Base-by-base conservation (phyloP, 2,113 vertebrate species). In the Hydrolagus affinis region DNA sequence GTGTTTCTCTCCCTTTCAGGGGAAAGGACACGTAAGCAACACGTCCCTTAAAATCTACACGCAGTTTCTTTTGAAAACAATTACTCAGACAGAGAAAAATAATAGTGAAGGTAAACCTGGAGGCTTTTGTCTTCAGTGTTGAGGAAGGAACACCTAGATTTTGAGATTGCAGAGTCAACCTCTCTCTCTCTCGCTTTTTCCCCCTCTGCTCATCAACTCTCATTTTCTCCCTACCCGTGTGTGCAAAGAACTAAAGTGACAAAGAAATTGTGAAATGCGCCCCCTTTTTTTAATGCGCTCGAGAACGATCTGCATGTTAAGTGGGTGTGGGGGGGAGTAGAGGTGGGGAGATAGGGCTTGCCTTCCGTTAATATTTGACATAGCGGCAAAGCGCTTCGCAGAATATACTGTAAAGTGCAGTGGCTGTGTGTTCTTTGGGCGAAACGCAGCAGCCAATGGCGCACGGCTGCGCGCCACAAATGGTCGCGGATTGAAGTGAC, bases 291-390 rank as follows among this genome's bases (percentile, higher is more conserved):
- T 44, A 44, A 6, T 6, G 44, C 44, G 44, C 6, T 44, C 44
- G 6, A 6, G 1, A 44, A 44, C 44, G 44, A 44, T 44, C 44
- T n/a, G n/a, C n/a, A n/a, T n/a, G n/a, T n/a, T 44, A 6, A 6
- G 44, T 1, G 1, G 44, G 44, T 44, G 44, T 1, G 44, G 44
- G 44, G 44, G 1, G 44, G 44, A 6, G 44, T 1, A 44, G 44
- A 6, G 6, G 1, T 1, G 44, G 44, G 44, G 6, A 44, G 44
- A 44, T 1, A 44, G 60, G 1, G 60, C 60, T 30, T 66, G 60
- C 28, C 78, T 83, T 83, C 66, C 66, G 64, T 83, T 68, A 83
- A 32, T 25, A 21, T 19, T n/a, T n/a, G n/a, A n/a, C n/a, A n/a
- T n/a, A n/a, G n/a, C n/a, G n/a, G n/a, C 44, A 44, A 44, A 44